A percentile compares a stretch with the other conserved stretches of the same genome.
phyloP scores from a whole-genome alignment of 2,797 vertebrate species.

The Nasua narica region DNA sequence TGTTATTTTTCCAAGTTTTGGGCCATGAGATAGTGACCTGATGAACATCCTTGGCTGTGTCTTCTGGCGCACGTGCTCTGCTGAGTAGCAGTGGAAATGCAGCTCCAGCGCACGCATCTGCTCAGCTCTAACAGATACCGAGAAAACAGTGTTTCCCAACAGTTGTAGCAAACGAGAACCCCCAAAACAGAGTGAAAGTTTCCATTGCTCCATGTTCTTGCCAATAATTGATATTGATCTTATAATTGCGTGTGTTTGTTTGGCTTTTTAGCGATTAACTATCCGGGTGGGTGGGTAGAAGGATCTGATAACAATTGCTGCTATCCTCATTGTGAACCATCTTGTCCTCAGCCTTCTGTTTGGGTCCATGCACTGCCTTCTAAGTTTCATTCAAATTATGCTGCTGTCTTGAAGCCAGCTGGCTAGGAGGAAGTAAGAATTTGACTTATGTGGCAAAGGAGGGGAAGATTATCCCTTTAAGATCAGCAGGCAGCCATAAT shows the following conservation, averaged over 20 bases:
- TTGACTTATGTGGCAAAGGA: not conserved
- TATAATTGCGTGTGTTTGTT: not conserved
- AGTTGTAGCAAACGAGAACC: not conserved
- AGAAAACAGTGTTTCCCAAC: not conserved
- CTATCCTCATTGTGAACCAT: not conserved
- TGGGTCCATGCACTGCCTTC: not conserved
- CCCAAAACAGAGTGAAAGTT: not conserved
- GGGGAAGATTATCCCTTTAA: not conserved
- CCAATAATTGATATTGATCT: not conserved
- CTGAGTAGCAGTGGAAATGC: not conserved
- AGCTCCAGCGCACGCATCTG: not conserved
- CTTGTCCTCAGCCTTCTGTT: not conserved
- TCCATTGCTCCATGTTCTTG: not conserved
- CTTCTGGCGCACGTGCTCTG: not conserved
- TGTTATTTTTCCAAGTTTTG: not conserved
- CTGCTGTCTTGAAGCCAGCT: not conserved
- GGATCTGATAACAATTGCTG: not conserved
- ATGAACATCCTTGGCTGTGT: not conserved
- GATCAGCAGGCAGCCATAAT: not conserved
- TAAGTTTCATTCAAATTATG: not conserved
- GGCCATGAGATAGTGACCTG: not conserved
- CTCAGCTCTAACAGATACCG: not conserved
- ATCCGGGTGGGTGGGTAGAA: not conserved
- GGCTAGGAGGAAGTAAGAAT: not conserved
- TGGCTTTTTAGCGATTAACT: not conserved